A percentile compares a stretch with the other conserved stretches of the same genome.
phyloP scores from a whole-genome alignment of 2,888 invertebrate genomes.

The Sarcophaga subvicina region DNA sequence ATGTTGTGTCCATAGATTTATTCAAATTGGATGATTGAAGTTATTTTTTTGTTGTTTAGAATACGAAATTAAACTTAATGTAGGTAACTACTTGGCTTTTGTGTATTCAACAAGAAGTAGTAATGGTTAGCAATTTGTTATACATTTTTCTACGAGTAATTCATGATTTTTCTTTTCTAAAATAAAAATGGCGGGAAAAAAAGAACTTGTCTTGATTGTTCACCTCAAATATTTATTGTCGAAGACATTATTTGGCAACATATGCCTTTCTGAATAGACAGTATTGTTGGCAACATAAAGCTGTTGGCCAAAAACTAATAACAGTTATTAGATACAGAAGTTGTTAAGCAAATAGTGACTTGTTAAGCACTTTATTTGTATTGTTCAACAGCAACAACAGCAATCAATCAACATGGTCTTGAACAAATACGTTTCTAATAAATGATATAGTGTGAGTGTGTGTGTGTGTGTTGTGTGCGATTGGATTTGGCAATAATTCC shows the following conservation, averaged over 20 bases:
- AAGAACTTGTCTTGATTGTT: not conserved
- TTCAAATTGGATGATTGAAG: no score
- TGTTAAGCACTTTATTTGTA: constrained; percentile 66
- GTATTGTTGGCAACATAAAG: constrained; percentile 31
- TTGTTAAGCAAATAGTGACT: constrained; percentile 67
- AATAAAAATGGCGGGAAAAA: no score
- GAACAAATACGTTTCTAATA: not conserved
- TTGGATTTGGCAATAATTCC: constrained; percentile 38
- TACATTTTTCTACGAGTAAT: not conserved
- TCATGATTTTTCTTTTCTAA: not conserved
- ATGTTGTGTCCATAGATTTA: no score
- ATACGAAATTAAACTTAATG: not conserved
- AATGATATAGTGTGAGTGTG: no score
- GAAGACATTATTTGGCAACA: not conserved
- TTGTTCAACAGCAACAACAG: constrained; percentile 37
- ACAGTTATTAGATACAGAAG: constrained; percentile 62
- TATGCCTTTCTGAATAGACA: not conserved
- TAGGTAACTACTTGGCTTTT: constrained; percentile 4
- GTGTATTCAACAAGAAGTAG: constrained; percentile 7
- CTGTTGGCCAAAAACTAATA: constrained; percentile 56
- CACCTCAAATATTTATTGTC: not conserved
- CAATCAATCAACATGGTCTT: constrained; percentile 44
- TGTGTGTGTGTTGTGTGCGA: no score
- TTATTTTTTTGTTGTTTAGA: no score
- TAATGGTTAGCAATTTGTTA: constrained; percentile 14